Evolutionary conservation across 2,797 vertebrate species (phyloP), one percentile per base, ranked within the genome.

Genomic region (Dendrocincla tyrannina): DNA sequence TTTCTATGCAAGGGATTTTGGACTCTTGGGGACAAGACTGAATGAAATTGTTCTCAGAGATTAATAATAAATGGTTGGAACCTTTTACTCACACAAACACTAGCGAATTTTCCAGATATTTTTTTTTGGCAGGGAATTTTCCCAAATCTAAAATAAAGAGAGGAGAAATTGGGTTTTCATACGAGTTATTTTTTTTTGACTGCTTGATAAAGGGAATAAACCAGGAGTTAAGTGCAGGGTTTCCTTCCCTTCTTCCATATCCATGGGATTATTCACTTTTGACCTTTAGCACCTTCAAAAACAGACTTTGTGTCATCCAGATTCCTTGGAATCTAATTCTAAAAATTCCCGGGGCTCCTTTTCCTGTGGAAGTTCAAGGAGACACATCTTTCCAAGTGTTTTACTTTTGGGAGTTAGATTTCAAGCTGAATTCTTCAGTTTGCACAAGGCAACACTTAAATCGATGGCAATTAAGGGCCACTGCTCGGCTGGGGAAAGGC

Each of bases 81-180:
- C 94, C 94, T 98, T 97, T 97, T 97, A 97, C 97, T 98, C 97
- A 98, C 97, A 98, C 95, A 96, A 97, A 97, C 89, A 96, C 87
- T 90, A 97, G 85, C 41, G 96, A 96, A 97, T 96, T 96, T 98
- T 92, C 96, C 96, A 95, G 95, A 88, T 76, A 39, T 92, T 86
- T 94, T 92, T 94, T 60, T 97, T 93, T 84, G 88, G 74, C 96
- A 97, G 82, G 94, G 96, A 97, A 93, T 97, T 97, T 97, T 75
- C 94, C 87, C 96, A 97, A 96, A 98, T 97, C 97, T 98, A 97
- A 97, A 97, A 98, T 85, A 97, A 97, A 97, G 86, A 97, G 82
- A 97, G 95, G 94, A 96, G 77, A 97, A 97, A 85, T 95, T 94
- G 76, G 91, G 92, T 97, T 97, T 90, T 95, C 46, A 7, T 17